Conservation (phyloP, 2,888 invertebrate genomes). For the Trypoxylon attenuatum region DNA sequence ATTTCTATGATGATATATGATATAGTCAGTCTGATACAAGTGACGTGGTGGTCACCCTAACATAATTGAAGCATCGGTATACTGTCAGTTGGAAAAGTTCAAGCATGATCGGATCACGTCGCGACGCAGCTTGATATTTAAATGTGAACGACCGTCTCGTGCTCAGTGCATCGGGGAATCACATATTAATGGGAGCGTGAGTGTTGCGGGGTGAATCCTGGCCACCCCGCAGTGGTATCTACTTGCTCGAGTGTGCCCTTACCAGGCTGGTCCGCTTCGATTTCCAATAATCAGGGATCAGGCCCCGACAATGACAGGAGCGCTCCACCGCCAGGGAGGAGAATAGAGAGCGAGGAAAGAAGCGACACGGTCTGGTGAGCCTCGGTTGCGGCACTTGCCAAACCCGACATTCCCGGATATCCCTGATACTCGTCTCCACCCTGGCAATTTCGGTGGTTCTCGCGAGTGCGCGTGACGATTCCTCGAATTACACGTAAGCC, state of each 20-base stretch:
- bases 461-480: neutral
- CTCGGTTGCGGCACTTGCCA: conserved; percentile 36
- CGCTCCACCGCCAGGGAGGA: neutral
- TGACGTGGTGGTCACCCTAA: too few species aligned
- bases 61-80: too few species aligned
- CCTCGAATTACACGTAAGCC: too few species aligned
- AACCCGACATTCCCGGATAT: conserved; percentile 11
- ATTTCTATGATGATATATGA: too few species aligned
- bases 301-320: conserved; percentile 36
- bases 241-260: conserved; percentile 39
- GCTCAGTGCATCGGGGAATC: conserved; percentile 12
- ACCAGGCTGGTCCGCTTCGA: conserved; percentile 53
- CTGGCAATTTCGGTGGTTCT: neutral
- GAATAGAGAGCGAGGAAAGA: conserved; percentile 36
- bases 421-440: conserved; percentile 6
- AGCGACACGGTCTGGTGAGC: conserved; percentile 41
- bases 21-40: too few species aligned
- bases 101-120: conserved; percentile 3
- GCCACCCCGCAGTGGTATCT: conserved; percentile 3
- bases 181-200: conserved; percentile 6
- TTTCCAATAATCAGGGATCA: conserved; percentile 64
- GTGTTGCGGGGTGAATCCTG: conserved; percentile 19
- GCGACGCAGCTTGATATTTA: conserved; percentile 51
- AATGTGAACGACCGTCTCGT: conserved; percentile 57
- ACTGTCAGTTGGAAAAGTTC: conserved; percentile 32